Percentiles rank a stretch among this genome's conserved stretches.
Conservation (phyloP, 2,797 vertebrate genomes). For the Odontamblyopus rebecca region DNA sequence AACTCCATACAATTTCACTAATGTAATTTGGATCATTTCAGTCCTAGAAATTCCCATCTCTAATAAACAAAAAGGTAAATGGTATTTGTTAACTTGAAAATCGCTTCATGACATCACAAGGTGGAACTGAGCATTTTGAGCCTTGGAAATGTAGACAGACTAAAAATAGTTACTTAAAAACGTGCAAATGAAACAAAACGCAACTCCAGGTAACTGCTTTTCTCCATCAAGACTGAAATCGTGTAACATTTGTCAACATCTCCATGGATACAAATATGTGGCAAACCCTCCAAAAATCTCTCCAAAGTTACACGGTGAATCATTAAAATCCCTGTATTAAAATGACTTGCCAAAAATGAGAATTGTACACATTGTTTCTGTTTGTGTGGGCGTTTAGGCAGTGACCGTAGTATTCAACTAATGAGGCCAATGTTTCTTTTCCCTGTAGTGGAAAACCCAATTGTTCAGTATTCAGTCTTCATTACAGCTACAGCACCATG, state of each 20-base stretch:
- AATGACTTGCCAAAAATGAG: neutral
- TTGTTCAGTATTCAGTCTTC: slow-evolving; percentile 31
- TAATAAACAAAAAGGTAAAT: no score
- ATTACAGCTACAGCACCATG: neutral
- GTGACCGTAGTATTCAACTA: slow-evolving; percentile 43
- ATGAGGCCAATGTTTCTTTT: slow-evolving; percentile 24
- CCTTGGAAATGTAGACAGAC: no score
- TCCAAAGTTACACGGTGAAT: neutral
- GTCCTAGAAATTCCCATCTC: no score
- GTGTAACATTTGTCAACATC: neutral
- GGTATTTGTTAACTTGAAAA: no score
- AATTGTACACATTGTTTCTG: neutral
- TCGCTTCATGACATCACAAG: no score
- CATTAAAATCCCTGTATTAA: neutral
- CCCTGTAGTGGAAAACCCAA: slow-evolving; percentile 21
- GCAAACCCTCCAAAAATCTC: no score
- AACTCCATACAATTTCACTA: no score
- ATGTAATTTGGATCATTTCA: no score
- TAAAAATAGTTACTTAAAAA: no score
- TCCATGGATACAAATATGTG: neutral
- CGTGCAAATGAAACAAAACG: no score
- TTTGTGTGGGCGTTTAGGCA: slow-evolving; percentile 6
- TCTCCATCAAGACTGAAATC: neutral
- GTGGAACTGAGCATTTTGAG: no score
- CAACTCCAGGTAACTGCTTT: neutral